Percentiles rank a stretch among this genome's conserved stretches.
Evolutionary conservation across 2,888 invertebrate species (phyloP).

Genomic region (Melipona bicolor): DNA sequence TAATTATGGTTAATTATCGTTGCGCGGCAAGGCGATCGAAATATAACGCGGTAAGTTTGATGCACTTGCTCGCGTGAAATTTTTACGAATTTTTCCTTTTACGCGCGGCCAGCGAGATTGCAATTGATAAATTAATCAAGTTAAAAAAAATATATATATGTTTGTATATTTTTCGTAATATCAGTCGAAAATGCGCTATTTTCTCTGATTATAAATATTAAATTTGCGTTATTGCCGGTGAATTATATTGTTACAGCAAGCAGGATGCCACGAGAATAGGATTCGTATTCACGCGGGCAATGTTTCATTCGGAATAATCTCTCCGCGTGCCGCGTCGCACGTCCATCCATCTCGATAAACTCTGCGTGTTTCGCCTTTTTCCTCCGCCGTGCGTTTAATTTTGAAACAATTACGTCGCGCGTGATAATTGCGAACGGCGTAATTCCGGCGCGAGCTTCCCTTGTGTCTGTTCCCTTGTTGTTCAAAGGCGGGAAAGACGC

Average conservation of each 20-base stretch:
- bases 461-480: no score
- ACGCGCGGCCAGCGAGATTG: background rate
- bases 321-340: background rate
- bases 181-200: no score
- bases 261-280: background rate
- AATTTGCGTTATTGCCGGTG: background rate
- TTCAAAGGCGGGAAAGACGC: no score
- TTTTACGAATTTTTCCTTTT: background rate
- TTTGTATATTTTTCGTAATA: no score
- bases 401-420: background rate
- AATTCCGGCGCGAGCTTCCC: no score
- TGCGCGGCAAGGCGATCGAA: no score
- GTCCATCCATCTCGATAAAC: background rate
- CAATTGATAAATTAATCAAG: background rate
- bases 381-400: background rate
- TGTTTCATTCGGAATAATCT: background rate
- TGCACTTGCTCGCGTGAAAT: background rate
- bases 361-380: background rate
- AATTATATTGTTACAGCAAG: background rate
- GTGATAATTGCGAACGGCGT: no score
- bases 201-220: background rate
- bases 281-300: background rate
- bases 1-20: background rate
- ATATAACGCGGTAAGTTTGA: background rate
- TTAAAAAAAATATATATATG: no score